Conservation (phyloP, 2,888 invertebrate genomes). For the Vanessa cardui region DNA sequence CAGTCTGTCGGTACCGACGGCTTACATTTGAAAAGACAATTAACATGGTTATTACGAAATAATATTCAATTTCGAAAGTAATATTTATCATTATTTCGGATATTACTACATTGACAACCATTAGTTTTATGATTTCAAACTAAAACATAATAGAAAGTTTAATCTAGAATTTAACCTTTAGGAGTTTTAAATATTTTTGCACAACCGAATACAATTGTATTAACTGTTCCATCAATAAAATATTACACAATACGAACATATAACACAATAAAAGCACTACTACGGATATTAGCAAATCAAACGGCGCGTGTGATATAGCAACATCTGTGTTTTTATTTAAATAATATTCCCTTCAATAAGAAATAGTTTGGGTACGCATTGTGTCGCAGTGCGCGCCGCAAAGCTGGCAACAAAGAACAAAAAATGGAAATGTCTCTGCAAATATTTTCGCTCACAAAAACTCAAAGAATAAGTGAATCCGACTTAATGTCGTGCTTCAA, state of each 20-base stretch:
- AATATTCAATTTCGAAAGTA: conserved; percentile 19
- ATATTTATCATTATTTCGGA: not conserved
- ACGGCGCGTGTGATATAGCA: not conserved
- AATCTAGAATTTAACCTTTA: no score
- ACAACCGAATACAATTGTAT: no score
- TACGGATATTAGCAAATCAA: not conserved
- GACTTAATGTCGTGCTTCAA: conserved; percentile 36
- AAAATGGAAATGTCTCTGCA: conserved; percentile 27
- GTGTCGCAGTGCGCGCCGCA: conserved; percentile 6
- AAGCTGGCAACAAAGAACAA: conserved; percentile 28
- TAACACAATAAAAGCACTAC: not conserved
- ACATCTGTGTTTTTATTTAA: conserved; percentile 3
- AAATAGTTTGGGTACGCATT: conserved; percentile 7
- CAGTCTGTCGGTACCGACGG: conserved; percentile 19
- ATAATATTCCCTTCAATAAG: not conserved
- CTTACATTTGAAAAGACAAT: conserved; percentile 16
- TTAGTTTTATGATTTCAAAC: no score
- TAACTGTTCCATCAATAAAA: no score
- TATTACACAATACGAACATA: not conserved
- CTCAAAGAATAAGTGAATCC: conserved; percentile 42
- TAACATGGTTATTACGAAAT: conserved; percentile 23
- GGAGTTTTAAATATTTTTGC: no score
- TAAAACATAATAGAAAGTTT: no score
- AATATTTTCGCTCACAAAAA: conserved; percentile 39
- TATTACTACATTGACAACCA: not conserved